phyloP scores from a whole-genome alignment of 2,113 vertebrate genomes.

The Pagrus major region DNA sequence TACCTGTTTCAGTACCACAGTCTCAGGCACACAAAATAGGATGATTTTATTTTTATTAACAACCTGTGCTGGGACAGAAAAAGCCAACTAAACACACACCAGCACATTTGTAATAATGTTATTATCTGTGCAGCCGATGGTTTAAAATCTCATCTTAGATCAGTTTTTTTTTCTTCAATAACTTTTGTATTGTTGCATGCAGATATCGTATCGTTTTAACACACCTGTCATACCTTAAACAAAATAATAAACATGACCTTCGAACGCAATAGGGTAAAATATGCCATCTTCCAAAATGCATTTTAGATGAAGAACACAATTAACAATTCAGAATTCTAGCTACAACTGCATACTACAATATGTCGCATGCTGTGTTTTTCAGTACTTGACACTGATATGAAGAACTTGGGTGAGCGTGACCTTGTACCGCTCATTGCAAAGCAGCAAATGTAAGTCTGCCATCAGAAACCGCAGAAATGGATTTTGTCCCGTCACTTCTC shows the following conservation, averaged over 20 bases:
- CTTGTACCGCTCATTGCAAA: neutral
- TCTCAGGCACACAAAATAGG: no score
- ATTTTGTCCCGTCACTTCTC: constrained; percentile 26
- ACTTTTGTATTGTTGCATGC: no score
- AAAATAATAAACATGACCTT: neutral
- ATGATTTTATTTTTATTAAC: no score
- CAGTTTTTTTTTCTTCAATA: no score
- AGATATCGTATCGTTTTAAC: no score
- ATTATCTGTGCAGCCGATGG: no score
- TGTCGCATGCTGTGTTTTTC: neutral
- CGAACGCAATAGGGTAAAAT: neutral
- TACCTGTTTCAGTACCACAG: no score
- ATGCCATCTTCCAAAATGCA: neutral
- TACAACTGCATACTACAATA: neutral
- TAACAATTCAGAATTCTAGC: neutral
- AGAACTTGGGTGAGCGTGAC: neutral
- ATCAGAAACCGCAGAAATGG: constrained; percentile 14
- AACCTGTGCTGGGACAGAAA: no score
- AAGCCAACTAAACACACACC: no score
- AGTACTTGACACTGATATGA: neutral
- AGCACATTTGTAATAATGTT: no score
- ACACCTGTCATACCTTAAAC: no score
- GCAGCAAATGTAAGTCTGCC: constrained; percentile 27
- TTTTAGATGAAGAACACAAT: neutral
- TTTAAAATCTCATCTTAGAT: no score